Percentiles rank a stretch among this genome's conserved stretches.
Conservation (phyloP, 2,797 vertebrate genomes). For the Periophthalmus magnuspinnatus region DNA sequence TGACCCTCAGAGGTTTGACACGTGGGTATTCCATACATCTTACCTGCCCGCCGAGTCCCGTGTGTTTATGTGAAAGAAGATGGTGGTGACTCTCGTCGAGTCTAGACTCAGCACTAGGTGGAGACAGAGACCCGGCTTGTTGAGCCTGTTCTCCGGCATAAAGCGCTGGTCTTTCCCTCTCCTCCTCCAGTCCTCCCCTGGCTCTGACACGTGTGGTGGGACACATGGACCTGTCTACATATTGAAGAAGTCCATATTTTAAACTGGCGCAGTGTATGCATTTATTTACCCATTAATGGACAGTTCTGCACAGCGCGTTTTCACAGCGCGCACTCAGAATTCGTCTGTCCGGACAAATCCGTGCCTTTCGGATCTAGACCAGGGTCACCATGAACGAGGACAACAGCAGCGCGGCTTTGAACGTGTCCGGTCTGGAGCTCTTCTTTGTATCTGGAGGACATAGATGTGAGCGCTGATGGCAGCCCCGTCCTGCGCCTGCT, state of each 20-base stretch:
- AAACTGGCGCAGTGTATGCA: neutral
- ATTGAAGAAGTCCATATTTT: neutral
- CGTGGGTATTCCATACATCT: no score
- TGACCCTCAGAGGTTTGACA: no score
- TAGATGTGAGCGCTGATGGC: conserved; percentile 71
- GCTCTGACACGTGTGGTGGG: neutral
- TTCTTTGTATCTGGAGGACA: conserved; percentile 69
- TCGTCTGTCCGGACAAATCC: neutral
- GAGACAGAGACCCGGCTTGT: conserved; percentile 36
- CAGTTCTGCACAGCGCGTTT: conserved; percentile 19
- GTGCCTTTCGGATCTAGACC: neutral
- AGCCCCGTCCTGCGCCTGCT: conserved; percentile 62
- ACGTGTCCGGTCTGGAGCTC: conserved; percentile 45
- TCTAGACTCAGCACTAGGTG: conserved; percentile 26
- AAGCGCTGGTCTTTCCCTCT: conserved; percentile 2
- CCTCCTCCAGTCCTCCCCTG: neutral
- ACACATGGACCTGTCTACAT: neutral
- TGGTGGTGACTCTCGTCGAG: no score
- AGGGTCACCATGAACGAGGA: conserved; percentile 42
- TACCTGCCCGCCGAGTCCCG: no score
- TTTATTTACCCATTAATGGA: neutral
- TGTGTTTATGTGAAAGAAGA: no score
- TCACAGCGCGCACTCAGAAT: neutral
- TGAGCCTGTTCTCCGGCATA: neutral
- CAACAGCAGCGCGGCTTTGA: conserved; percentile 46